Conservation (phyloP, 2,888 invertebrate species). For the Protodeltote pygarga region DNA sequence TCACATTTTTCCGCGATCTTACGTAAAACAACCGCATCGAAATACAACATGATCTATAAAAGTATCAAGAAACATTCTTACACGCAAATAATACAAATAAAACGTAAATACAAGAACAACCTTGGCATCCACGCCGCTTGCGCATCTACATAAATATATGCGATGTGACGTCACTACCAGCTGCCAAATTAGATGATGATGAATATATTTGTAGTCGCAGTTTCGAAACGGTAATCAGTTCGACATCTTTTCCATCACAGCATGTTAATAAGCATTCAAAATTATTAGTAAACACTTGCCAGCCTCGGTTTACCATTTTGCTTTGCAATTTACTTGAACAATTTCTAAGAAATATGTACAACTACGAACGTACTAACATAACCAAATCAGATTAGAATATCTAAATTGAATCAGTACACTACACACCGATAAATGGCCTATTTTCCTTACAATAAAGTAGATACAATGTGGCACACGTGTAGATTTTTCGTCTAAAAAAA, state of each 20-base stretch:
- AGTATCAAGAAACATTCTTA: slow-evolving; percentile 18
- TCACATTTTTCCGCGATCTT: slow-evolving; percentile 46
- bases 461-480: too few relatives aligned
- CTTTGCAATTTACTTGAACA: too few relatives aligned
- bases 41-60: slow-evolving; percentile 17
- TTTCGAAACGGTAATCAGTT: slow-evolving; percentile 9
- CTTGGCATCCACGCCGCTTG: slow-evolving; percentile 63
- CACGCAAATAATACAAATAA: slow-evolving; percentile 35
- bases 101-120: slow-evolving; percentile 58
- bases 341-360: too few relatives aligned
- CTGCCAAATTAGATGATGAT: slow-evolving; percentile 50
- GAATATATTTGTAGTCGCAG: slow-evolving; percentile 18
- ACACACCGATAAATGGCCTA: too few relatives aligned
- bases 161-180: slow-evolving; percentile 50
- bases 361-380: too few relatives aligned
- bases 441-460: too few relatives aligned
- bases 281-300: neutral
- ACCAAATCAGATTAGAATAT: too few relatives aligned
- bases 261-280: neutral
- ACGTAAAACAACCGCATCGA: slow-evolving; percentile 10
- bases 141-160: slow-evolving; percentile 59
- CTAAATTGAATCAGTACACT: too few relatives aligned
- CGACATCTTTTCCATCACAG: neutral
- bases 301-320: too few relatives aligned
- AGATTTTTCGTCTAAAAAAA: too few relatives aligned